phyloP scores from a whole-genome alignment of 92 coral and sea anemone genomes.

The Phenganax marumi region DNA sequence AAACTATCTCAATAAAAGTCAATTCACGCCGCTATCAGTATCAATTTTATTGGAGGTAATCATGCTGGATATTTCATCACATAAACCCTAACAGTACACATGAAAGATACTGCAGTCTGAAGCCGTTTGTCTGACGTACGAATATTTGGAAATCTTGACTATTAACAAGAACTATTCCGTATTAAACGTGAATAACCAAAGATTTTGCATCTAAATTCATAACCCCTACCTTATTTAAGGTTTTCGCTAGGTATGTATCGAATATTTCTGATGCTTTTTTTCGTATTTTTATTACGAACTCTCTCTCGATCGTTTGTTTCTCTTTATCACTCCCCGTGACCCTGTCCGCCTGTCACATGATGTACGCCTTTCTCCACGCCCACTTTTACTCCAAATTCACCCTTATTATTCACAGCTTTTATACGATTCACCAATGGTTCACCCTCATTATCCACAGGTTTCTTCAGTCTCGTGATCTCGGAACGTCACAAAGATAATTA shows the following conservation, averaged over 20 bases:
- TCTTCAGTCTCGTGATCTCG: slow-evolving; percentile 6
- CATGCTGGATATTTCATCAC: slow-evolving; percentile 3
- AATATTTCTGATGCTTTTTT: not conserved
- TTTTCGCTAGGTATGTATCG: not conserved
- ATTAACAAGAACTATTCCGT: not conserved
- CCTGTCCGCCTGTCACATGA: not conserved
- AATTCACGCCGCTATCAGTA: too few species aligned
- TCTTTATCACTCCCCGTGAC: not conserved
- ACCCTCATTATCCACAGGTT: not conserved
- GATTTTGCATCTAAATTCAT: not conserved
- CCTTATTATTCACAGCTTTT: not conserved
- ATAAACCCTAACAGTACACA: not conserved
- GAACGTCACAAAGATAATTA: not conserved
- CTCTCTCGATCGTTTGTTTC: not conserved
- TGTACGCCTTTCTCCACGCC: not conserved
- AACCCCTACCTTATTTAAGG: not conserved
- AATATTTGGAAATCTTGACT: not conserved
- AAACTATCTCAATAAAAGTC: too few species aligned
- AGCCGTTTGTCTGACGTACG: not conserved
- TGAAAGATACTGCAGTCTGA: not conserved
- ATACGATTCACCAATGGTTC: not conserved
- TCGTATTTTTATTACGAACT: not conserved
- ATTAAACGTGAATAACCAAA: not conserved
- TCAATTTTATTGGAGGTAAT: not conserved
- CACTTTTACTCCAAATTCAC: not conserved